These are phyloP conservation scores for Pocillopora verrucosa DNA, from an alignment of 64 coral and sea anemone genomes.

Conservation along the genomic window DNA sequence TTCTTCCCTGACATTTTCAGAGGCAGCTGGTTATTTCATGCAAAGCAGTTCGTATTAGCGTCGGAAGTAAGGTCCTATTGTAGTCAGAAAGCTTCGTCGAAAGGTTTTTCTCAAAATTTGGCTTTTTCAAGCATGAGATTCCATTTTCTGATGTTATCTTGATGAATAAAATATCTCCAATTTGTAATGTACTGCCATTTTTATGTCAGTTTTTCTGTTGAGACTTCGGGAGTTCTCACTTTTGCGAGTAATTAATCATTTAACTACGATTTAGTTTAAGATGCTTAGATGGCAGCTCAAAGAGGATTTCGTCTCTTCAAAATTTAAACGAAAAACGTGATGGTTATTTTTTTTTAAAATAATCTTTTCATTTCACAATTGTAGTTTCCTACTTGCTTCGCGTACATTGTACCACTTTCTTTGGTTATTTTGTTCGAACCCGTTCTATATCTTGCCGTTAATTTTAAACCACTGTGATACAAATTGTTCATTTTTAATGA, in stretches of 20 bases:
- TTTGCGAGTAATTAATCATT: constrained; percentile 39
- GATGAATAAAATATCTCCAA: not conserved
- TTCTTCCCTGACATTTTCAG: constrained; percentile 12
- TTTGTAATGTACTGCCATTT: not conserved
- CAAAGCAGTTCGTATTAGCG: constrained; percentile 6
- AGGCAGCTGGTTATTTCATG: constrained; percentile 42
- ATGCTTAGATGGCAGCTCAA: not conserved
- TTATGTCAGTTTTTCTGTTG: not conserved
- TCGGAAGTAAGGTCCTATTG: constrained; percentile 9
- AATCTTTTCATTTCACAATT: not conserved
- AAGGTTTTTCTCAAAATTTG: not conserved
- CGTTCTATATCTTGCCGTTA: not conserved
- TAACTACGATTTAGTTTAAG: not conserved
- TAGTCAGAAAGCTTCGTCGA: not conserved
- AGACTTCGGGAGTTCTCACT: constrained; percentile 8
- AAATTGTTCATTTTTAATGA: constrained; percentile 22
- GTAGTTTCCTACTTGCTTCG: not conserved
- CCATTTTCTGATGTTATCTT: not conserved
- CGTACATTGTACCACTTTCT: not conserved
- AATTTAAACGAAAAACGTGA: not conserved
- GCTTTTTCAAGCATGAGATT: not conserved
- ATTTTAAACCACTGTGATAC: not conserved
- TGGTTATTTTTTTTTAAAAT: not conserved
- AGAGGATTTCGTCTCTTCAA: not conserved
- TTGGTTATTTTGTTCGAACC: not conserved